Evolutionary conservation across 2,888 invertebrate genomes (phyloP).

Genomic region (Orthosia cruda): DNA sequence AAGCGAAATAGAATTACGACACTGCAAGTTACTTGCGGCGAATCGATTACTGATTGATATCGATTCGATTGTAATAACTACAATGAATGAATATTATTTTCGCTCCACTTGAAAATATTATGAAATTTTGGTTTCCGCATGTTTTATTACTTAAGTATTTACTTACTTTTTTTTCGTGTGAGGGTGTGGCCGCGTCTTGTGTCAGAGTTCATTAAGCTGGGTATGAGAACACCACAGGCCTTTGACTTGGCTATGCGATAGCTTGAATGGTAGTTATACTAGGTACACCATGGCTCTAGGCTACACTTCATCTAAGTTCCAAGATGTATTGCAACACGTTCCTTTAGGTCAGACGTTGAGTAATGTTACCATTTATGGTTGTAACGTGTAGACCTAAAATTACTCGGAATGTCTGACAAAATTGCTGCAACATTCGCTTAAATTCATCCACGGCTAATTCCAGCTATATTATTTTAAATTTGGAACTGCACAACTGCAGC

Average conservation of each 20-base stretch:
- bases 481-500: slow-evolving; percentile 25
- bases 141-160: slow-evolving; percentile 1
- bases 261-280: slow-evolving; percentile 12
- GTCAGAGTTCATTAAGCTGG: too few species aligned
- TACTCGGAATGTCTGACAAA: slow-evolving; percentile 67
- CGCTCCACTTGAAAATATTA: slow-evolving; percentile 49
- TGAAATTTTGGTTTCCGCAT: slow-evolving; percentile 46
- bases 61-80: slow-evolving; percentile 42
- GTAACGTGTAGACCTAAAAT: slow-evolving; percentile 71
- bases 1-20: slow-evolving; percentile 46
- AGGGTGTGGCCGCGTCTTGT: too few species aligned
- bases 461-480: slow-evolving; percentile 26
- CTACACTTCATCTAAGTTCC: slow-evolving; percentile 48
- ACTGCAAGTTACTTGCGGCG: slow-evolving; percentile 40
- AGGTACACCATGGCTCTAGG: slow-evolving; percentile 24
- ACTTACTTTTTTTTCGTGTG: too few species aligned
- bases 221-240: too few species aligned
- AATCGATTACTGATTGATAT: slow-evolving; percentile 56
- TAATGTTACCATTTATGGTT: slow-evolving; percentile 69
- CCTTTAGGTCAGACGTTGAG: slow-evolving; percentile 73
- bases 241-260: neutral
- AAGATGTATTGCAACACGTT: slow-evolving; percentile 70
- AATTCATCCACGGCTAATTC: slow-evolving; percentile 42
- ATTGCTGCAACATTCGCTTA: slow-evolving; percentile 54
- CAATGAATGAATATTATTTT: slow-evolving; percentile 53